Evolutionary conservation across 1,140 invertebrate species (phyloP), one percentile per base, ranked within the genome.

Genomic region (Anastrepha obliqua): DNA sequence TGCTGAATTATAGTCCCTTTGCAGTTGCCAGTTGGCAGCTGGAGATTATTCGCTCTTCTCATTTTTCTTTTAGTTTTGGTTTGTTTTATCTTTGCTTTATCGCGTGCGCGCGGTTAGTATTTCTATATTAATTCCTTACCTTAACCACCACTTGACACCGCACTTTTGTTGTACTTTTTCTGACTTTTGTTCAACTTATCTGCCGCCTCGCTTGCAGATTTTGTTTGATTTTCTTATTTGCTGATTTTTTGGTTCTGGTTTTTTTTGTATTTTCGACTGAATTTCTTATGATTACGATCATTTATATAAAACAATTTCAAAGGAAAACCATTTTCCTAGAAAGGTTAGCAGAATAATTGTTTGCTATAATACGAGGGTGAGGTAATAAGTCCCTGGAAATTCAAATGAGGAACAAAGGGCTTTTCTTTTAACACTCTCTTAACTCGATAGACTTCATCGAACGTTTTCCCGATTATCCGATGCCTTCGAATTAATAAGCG

Each of bases 181-280:
- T 8, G 7, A 42, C 13, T 86, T 62, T 86, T 42, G 8, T 44
- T 86, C 20, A 39, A 62, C 58, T 85, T 59, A 55, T 39, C 29
- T 86, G 4, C 74, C 44, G 42, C 7, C 17, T 51, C 17, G 44
- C n/a, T 81, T 60, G 51, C n/a, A 29, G 51, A 17, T 86, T 86
- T 86, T 60, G 39, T 85, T 59, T 86, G 58, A 44, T 29, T 64
- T 59, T 86, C n/a, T 67, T 78, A 78, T 78, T 78, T 78, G 39
- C 47, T 78, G 47, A 44, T 1, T n/a, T 62, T n/a, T 62, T 6
- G 8, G 15, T 5, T 20, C 7, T 74, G 4, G 20, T 13, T 81
- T 11, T 55, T 13, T 55, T 81, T 8, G 7, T 51, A 29, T 11
- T 81, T 81, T 3, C 44, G 55, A 4, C n/a, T 8, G 9, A 55